These are phyloP conservation scores for Clarias macrocephalus DNA, from an alignment of 2,113 vertebrate species.

Conservation along the genomic window DNA sequence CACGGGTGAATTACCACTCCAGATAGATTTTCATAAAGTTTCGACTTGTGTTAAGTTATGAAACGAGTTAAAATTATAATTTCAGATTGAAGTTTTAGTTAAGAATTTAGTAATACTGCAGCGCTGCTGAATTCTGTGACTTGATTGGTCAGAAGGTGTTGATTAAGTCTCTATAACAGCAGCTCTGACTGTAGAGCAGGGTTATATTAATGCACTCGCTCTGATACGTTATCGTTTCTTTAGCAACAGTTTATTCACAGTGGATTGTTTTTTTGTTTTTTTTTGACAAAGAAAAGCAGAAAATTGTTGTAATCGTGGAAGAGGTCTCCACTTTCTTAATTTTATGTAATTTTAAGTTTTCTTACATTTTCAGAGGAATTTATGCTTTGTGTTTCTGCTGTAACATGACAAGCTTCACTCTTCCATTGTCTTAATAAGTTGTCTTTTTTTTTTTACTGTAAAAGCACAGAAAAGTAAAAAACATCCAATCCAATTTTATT, in stretches of 20 bases:
- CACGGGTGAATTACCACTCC: constrained; percentile 42
- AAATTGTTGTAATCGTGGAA: too few species aligned
- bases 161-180: not conserved
- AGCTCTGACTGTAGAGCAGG: not conserved
- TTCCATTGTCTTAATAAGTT: too few species aligned
- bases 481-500: too few species aligned
- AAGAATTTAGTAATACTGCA: not conserved
- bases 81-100: not conserved
- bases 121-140: not conserved
- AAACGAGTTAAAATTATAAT: not conserved
- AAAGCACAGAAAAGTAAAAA: too few species aligned
- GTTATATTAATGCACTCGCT: not conserved
- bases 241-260: not conserved
- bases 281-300: too few species aligned
- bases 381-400: too few species aligned
- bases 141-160: not conserved
- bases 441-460: too few species aligned
- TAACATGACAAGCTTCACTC: too few species aligned
- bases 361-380: too few species aligned
- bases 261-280: too few species aligned
- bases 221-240: not conserved
- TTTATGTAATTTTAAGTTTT: too few species aligned
- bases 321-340: too few species aligned
- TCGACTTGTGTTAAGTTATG: not conserved
- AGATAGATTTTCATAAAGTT: not conserved